Percentiles rank a stretch among this genome's conserved stretches.
Conservation (phyloP, 2,113 vertebrate genomes). For the Pogonocichla stellata region DNA sequence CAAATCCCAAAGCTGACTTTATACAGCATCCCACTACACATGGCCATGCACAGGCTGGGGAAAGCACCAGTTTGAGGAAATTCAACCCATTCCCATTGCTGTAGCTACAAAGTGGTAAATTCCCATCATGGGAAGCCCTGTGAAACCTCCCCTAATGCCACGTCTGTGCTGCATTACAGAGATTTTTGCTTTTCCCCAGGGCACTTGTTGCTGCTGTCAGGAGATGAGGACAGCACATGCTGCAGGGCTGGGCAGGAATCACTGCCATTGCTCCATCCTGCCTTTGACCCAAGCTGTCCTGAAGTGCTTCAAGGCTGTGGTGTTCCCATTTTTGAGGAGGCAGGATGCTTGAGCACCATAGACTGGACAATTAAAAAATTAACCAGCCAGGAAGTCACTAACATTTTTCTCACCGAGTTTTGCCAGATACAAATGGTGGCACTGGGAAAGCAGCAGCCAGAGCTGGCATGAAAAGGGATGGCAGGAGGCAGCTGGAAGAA, state of each 20-base stretch:
- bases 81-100: background rate
- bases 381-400: background rate
- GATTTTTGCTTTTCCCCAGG: background rate
- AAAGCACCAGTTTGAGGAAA: background rate
- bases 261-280: background rate
- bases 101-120: background rate
- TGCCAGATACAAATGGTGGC: background rate
- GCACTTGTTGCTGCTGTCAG: rapidly evolving
- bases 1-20: background rate
- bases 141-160: rapidly evolving
- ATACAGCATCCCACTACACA: background rate
- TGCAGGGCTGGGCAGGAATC: background rate
- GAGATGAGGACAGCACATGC: background rate
- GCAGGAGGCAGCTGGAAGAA: background rate
- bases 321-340: background rate
- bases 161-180: background rate
- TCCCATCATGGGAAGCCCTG: background rate
- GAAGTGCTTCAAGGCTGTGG: background rate
- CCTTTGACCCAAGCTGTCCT: background rate
- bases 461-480: background rate
- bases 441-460: background rate
- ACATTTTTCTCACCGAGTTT: background rate
- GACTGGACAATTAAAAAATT: background rate
- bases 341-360: background rate
- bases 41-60: background rate